Conservation (phyloP, 2,888 invertebrate genomes). For the Acrobasis suavella region DNA sequence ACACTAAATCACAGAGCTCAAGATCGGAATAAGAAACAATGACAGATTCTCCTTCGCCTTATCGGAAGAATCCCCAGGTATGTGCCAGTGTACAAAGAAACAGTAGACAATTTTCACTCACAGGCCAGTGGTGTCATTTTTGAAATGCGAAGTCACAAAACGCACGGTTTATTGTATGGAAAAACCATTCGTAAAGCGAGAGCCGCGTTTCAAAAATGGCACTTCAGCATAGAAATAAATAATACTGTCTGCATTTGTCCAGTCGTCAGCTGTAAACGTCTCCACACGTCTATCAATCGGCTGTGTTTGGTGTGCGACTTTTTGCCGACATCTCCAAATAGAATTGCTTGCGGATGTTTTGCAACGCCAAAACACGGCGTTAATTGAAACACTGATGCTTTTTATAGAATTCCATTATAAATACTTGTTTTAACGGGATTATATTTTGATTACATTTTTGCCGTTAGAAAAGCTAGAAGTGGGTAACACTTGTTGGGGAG, state of each 20-base stretch:
- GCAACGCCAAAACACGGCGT: conserved; percentile 3
- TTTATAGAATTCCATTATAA: conserved; percentile 1
- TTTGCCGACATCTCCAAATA: conserved; percentile 1
- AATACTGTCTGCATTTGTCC: neutral
- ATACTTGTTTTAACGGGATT: conserved; percentile 13
- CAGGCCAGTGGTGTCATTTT: too few species aligned
- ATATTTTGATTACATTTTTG: neutral
- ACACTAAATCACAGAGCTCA: too few species aligned
- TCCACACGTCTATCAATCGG: conserved; percentile 11
- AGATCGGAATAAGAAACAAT: too few species aligned
- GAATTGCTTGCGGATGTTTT: conserved; percentile 7
- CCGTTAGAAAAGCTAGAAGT: neutral
- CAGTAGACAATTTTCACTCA: neutral
- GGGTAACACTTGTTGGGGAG: neutral
- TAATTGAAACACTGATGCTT: conserved; percentile 2
- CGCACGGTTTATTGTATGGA: too few species aligned
- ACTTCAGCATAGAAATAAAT: too few species aligned
- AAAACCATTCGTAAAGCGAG: too few species aligned
- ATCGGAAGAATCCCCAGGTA: too few species aligned
- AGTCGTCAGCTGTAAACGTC: conserved; percentile 2
- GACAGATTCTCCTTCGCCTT: too few species aligned
- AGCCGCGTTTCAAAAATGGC: too few species aligned
- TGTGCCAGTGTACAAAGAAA: too few species aligned
- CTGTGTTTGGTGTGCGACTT: neutral
- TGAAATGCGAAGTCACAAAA: too few species aligned